These are phyloP conservation scores for Psittacula derbiana DNA, from an alignment of 2,797 vertebrate genomes.

Conservation along the genomic window DNA sequence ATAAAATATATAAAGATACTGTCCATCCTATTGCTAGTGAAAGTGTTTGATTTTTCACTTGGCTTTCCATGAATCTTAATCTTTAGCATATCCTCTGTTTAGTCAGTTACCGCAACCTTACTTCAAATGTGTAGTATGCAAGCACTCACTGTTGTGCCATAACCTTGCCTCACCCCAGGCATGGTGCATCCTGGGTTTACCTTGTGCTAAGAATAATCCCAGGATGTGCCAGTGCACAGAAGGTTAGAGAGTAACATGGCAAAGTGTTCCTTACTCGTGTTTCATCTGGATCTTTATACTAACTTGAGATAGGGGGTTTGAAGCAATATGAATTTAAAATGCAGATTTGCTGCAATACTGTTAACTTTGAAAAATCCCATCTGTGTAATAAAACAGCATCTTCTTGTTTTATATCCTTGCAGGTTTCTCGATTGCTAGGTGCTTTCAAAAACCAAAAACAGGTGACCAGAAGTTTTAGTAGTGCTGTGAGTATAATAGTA, in stretches of 20 bases:
- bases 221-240: neutral
- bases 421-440: conserved; percentile 86
- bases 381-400: neutral
- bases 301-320: neutral
- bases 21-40: neutral
- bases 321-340: neutral
- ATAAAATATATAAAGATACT: neutral
- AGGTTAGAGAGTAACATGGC: neutral
- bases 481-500: conserved; percentile 85
- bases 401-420: conserved; percentile 28
- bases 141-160: neutral
- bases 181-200: neutral
- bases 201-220: conserved; percentile 6
- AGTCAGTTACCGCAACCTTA: neutral
- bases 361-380: neutral
- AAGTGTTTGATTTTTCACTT: neutral
- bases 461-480: conserved; percentile 82
- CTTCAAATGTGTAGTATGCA: neutral
- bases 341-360: neutral
- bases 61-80: neutral
- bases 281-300: neutral
- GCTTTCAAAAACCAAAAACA: conserved; percentile 81
- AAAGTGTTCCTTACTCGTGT: neutral
- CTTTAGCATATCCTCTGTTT: neutral
- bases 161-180: neutral